Evolutionary conservation across 2,797 vertebrate species (phyloP).

Genomic region (Nasua narica): DNA sequence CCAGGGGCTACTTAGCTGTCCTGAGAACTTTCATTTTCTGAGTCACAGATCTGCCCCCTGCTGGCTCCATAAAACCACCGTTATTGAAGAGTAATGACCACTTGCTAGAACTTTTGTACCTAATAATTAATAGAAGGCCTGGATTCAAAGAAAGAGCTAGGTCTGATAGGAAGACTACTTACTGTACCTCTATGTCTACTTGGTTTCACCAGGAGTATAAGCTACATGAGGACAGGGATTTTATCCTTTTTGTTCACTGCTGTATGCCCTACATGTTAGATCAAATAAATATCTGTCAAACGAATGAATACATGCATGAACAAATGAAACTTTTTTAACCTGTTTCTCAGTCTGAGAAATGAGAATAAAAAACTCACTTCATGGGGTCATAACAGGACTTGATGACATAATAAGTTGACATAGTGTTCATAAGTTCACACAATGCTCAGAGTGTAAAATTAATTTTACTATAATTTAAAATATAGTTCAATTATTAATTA

Average conservation of each 20-base stretch:
- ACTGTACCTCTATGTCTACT: not conserved
- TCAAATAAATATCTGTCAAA: not conserved
- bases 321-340: not conserved
- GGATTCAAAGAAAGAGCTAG: not conserved
- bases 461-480: slow-evolving; percentile 3
- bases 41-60: not conserved
- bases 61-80: not conserved
- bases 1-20: not conserved
- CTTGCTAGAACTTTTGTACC: not conserved
- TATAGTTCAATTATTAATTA: not conserved
- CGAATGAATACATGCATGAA: not conserved
- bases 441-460: not conserved
- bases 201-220: not conserved
- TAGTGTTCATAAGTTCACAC: not conserved
- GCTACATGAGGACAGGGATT: not conserved
- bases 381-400: not conserved
- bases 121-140: not conserved
- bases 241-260: not conserved
- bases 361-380: not conserved
- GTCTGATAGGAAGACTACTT: not conserved
- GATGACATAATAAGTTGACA: not conserved
- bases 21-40: not conserved
- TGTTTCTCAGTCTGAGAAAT: not conserved
- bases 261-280: not conserved
- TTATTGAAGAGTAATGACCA: not conserved